A percentile compares a stretch with the other conserved stretches of the same genome.
phyloP scores from a whole-genome alignment of 1,140 invertebrate species.

The Drosophila mojavensis region DNA sequence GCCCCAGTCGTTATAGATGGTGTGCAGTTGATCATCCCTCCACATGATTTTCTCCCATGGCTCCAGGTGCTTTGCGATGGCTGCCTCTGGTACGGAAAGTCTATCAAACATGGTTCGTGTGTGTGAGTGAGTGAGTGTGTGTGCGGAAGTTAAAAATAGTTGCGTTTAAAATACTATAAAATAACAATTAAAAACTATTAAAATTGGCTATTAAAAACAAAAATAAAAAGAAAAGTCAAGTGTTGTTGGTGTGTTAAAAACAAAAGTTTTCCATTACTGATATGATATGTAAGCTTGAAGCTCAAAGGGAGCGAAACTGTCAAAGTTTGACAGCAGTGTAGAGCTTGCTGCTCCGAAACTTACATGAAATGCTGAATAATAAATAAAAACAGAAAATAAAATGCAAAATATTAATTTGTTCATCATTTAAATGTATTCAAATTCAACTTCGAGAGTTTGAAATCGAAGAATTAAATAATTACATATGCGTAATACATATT shows the following conservation, averaged over 20 bases:
- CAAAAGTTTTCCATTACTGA: slow-evolving; percentile 1
- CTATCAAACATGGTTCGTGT: neutral
- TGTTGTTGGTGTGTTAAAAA: slow-evolving; percentile 6
- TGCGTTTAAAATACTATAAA: neutral
- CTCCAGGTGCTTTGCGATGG: slow-evolving; percentile 22
- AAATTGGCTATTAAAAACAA: too few species aligned
- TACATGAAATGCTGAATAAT: neutral
- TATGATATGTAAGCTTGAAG: neutral
- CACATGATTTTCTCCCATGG: slow-evolving; percentile 62
- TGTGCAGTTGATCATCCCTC: slow-evolving; percentile 35
- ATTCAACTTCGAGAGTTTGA: neutral
- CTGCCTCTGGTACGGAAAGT: neutral
- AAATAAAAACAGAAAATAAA: neutral
- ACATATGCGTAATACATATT: too few species aligned
- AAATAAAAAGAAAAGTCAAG: neutral
- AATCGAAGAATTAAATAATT: too few species aligned
- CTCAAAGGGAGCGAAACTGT: neutral
- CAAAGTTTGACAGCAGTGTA: slow-evolving; percentile 2
- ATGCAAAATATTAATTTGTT: too few species aligned
- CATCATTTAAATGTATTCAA: neutral
- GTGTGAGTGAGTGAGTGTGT: neutral
- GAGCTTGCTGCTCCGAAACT: neutral
- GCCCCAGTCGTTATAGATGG: slow-evolving; percentile 65
- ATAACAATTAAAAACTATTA: neutral
- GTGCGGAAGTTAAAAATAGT: neutral